Percentiles rank a stretch among this genome's conserved stretches.
Evolutionary conservation across 2,113 vertebrate genomes (phyloP).

Genomic region (Onychorhynchus coronatus): DNA sequence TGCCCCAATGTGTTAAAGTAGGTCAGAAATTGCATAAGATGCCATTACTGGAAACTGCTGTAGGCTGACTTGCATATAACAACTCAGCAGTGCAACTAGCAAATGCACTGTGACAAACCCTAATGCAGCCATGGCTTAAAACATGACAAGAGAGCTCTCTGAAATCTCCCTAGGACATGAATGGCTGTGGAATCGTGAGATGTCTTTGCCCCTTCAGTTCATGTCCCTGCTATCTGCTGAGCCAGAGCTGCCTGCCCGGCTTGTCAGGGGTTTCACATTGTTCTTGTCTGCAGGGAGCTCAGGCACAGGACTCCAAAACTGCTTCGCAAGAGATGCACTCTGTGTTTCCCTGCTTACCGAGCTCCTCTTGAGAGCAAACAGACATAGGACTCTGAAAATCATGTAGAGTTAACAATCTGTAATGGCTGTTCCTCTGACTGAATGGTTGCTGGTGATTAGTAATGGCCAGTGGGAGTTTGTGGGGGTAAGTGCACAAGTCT

Average conservation of each 20-base stretch:
- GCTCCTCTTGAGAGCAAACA: neutral
- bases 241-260: neutral
- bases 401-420: neutral
- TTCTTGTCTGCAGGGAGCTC: neutral
- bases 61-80: slow-evolving; percentile 49
- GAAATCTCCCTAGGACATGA: slow-evolving; percentile 7
- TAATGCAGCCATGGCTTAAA: slow-evolving; percentile 17
- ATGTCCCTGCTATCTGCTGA: neutral
- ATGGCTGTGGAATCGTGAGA: neutral
- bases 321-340: accelerated
- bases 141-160: neutral
- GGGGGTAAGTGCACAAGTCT: neutral
- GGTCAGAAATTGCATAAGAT: slow-evolving; percentile 65
- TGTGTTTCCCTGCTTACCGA: neutral
- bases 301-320: neutral
- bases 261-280: neutral
- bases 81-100: slow-evolving; percentile 25
- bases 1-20: neutral
- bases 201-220: neutral
- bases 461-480: neutral
- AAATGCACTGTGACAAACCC: slow-evolving; percentile 53
- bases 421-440: neutral
- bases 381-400: neutral
- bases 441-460: neutral
- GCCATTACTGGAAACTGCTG: slow-evolving; percentile 57